Conservation (phyloP, 2,113 vertebrate species). For the Thalassoma bifasciatum region DNA sequence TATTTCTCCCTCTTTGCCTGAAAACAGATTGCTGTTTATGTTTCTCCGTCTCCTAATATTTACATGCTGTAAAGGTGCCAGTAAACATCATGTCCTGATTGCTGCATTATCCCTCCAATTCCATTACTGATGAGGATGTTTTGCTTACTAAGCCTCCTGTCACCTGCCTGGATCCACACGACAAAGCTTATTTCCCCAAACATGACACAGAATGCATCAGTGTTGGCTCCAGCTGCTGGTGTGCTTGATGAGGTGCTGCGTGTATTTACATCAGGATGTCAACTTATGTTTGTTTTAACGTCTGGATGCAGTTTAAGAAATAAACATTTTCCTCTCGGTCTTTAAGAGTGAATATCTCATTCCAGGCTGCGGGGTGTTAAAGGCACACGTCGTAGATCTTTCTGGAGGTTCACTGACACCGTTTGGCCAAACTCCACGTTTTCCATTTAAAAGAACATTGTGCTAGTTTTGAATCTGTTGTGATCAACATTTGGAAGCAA, state of each 20-base stretch:
- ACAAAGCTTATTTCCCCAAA: constrained; percentile 34
- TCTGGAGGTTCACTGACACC: constrained; percentile 17
- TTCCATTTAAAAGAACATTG: constrained; percentile 12
- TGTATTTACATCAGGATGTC: constrained; percentile 27
- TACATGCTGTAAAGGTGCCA: constrained; percentile 33
- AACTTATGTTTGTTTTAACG: constrained; percentile 36
- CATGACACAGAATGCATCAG: constrained; percentile 17
- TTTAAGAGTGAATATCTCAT: constrained; percentile 16
- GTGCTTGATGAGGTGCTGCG: background rate
- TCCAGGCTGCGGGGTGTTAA: constrained; percentile 8
- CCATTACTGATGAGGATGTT: constrained; percentile 8
- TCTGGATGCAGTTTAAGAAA: constrained; percentile 29
- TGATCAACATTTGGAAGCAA: background rate
- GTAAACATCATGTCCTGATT: constrained; percentile 41
- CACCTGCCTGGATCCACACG: constrained; percentile 29
- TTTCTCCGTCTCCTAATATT: constrained; percentile 33
- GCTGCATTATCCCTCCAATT: constrained; percentile 17
- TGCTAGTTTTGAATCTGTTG: background rate
- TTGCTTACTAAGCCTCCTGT: constrained; percentile 21
- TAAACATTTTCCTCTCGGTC: constrained; percentile 21
- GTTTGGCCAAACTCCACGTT: constrained; percentile 15
- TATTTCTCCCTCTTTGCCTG: constrained; percentile 36
- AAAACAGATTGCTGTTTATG: constrained; percentile 26
- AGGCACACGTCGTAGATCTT: constrained; percentile 12
- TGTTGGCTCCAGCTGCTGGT: constrained; percentile 8